Evolutionary conservation across 2,888 invertebrate genomes (phyloP), one percentile per base, ranked within the genome.

Genomic region (Ditula angustiorana): DNA sequence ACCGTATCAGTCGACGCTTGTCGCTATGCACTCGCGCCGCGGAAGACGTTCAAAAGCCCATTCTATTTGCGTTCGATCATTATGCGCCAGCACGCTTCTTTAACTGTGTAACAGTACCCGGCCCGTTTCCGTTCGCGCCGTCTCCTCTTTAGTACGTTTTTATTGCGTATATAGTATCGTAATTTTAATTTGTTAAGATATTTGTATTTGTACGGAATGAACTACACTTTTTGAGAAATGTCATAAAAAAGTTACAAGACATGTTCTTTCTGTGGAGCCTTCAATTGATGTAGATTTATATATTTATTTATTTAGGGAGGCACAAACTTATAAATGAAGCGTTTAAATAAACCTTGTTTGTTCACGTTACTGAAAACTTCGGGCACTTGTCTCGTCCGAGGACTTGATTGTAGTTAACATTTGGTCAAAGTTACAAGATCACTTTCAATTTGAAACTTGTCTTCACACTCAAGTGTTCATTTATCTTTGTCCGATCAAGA

Each of bases 61-160:
- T 81, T 87, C 88, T 90, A 89, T 90, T 88, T 87, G 82, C 79
- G 85, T 83, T 80, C 82, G 79, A 90, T 90, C 86, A 89, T 91
- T 92, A 92, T 92, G 91, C 91, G 78, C 75, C 79, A 76, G 80
- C 91, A 90, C 90, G 89, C 90, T 85, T 83, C 85, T 87, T 77
- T 84, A 82, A 87, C 88, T 88, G 86, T 88, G 87, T 87, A 88
- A 87, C 89, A 85, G 88, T 88, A 89, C 83, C 85, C 82, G 74
- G 79, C 78, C 78, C 88, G 83, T 88, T 90, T 90, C 91, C 91
- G 90, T 81, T 87, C 74, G 80, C 79, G 78, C 80, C 77, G 83
- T 80, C 85, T 78, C 72, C 79, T 80, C 75, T 79, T 79, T 80
- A 79, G 61, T 50, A 33, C 52, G 55, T 69, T 67, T 30, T 69